phyloP scores from a whole-genome alignment of 2,797 vertebrate species.

The Trichosurus vulpecula region DNA sequence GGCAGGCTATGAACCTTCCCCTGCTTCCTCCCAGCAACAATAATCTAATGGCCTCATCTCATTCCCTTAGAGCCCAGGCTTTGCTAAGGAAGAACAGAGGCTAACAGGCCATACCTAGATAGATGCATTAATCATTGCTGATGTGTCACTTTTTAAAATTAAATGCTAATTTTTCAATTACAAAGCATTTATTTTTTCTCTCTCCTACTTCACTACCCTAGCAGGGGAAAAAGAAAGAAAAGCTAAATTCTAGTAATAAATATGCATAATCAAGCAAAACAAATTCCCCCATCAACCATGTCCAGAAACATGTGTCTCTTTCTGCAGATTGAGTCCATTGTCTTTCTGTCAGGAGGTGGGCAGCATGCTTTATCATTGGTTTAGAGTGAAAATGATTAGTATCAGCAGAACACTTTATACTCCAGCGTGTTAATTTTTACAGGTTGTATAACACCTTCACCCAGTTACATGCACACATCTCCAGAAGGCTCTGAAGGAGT shows the following conservation, averaged over 20 bases:
- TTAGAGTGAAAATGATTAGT: neutral
- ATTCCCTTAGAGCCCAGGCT: neutral
- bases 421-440: neutral
- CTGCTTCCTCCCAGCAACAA: neutral
- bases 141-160: neutral
- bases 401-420: neutral
- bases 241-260: neutral
- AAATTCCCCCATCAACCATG: neutral
- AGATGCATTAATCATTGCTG: neutral
- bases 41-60: neutral
- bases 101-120: neutral
- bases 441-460: neutral
- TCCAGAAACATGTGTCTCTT: neutral
- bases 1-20: neutral
- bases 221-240: neutral
- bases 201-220: neutral
- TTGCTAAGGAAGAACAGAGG: neutral
- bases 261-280: neutral
- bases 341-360: neutral
- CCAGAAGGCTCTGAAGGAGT: neutral
- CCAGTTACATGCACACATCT: constrained; percentile 35
- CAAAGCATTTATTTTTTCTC: neutral
- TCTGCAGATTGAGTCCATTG: neutral
- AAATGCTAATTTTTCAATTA: neutral
- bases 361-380: neutral